Evolutionary conservation across 2,113 vertebrate species (phyloP).

Genomic region (Cyphotilapia sp.): DNA sequence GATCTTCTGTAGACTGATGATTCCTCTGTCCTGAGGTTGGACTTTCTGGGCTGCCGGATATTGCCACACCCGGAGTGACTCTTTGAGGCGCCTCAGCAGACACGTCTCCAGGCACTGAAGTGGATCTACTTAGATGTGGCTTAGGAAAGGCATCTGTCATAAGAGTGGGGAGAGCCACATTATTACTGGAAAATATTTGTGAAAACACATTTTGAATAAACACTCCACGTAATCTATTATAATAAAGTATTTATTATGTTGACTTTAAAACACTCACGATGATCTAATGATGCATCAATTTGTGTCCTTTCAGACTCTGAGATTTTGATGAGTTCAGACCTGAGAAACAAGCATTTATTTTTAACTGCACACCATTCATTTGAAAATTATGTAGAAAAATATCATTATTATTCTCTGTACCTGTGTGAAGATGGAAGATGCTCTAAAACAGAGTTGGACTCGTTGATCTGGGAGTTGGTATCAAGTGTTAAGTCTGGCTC

Average conservation of each 20-base stretch:
- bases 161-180: neutral
- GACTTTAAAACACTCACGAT: constrained; percentile 57
- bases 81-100: constrained; percentile 61
- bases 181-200: neutral
- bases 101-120: constrained; percentile 54
- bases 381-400: neutral
- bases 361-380: neutral
- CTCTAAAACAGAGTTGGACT: constrained; percentile 67
- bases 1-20: constrained; percentile 14
- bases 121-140: constrained; percentile 40
- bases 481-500: constrained; percentile 73
- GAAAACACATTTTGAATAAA: neutral
- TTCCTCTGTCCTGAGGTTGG: constrained; percentile 54
- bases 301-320: constrained; percentile 68
- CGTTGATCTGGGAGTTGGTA: constrained; percentile 78
- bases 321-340: constrained; percentile 74
- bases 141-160: constrained; percentile 27
- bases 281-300: constrained; percentile 70
- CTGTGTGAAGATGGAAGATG: constrained; percentile 75
- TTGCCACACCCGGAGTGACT: constrained; percentile 48
- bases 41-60: constrained; percentile 54
- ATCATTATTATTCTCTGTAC: constrained; percentile 44
- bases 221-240: neutral
- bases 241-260: neutral
- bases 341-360: constrained; percentile 27